Percentiles rank a stretch among this genome's conserved stretches.
phyloP scores from a whole-genome alignment of 2,113 vertebrate genomes.

The Danionella cerebrum region DNA sequence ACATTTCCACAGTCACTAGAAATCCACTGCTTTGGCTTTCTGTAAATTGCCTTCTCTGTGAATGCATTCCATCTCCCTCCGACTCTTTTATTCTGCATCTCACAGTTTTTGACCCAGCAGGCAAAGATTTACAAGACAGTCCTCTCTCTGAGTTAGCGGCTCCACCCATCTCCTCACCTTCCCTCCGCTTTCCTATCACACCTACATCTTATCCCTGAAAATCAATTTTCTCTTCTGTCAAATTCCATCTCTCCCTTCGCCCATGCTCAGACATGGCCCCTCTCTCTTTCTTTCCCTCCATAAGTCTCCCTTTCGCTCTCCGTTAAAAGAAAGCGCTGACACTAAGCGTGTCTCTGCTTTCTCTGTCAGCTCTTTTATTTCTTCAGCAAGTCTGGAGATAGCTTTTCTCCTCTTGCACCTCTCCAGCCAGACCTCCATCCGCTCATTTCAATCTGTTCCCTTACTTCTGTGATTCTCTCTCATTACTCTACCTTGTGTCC shows the following conservation, averaged over 20 bases:
- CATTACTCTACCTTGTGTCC: background rate
- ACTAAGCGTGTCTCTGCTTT: slow-evolving; percentile 50
- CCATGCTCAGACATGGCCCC: background rate
- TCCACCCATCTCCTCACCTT: slow-evolving; percentile 40
- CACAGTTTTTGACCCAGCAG: background rate
- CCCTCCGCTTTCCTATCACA: slow-evolving; percentile 46
- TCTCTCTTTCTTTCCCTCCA: slow-evolving; percentile 2
- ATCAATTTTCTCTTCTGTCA: slow-evolving; percentile 68
- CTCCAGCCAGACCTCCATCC: background rate
- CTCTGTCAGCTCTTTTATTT: slow-evolving; percentile 62
- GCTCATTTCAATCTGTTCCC: background rate
- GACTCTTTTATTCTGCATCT: background rate
- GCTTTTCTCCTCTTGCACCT: background rate
- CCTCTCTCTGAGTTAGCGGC: slow-evolving; percentile 38
- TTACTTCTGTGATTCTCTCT: background rate
- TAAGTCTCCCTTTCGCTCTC: slow-evolving; percentile 23
- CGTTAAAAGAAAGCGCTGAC: slow-evolving; percentile 67
- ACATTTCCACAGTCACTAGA: background rate
- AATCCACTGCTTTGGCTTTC: background rate
- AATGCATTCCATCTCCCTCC: too few relatives aligned
- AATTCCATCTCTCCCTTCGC: slow-evolving; percentile 55
- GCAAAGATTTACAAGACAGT: slow-evolving; percentile 9
- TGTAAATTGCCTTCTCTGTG: background rate
- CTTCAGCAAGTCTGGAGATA: slow-evolving; percentile 24
- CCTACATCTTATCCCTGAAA: slow-evolving; percentile 57